phyloP scores from a whole-genome alignment of 2,888 invertebrate species.

The Ormyrus nitidulus region DNA sequence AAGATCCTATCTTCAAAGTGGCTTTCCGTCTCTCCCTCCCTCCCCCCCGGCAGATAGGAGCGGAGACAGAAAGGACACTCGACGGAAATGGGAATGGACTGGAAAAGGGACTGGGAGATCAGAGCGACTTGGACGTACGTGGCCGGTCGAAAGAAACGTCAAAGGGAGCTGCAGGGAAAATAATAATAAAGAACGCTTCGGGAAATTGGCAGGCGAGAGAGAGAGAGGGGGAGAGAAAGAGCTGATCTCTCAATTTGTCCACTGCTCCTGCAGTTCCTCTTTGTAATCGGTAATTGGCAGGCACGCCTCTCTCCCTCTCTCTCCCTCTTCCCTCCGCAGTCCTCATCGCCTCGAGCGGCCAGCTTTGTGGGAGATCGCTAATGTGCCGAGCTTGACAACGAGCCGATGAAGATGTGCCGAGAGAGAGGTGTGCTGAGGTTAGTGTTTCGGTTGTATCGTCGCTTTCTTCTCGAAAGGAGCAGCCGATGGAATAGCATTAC shows the following conservation, averaged over 20 bases:
- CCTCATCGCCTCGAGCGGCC: no score
- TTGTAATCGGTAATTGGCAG: conserved; percentile 47
- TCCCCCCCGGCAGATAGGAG: conserved; percentile 32
- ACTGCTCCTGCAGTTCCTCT: conserved; percentile 60
- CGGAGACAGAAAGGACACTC: conserved; percentile 23
- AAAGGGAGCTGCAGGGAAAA: background rate
- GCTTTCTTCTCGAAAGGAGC: no score
- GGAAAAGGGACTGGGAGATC: conserved; percentile 47
- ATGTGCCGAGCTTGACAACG: background rate
- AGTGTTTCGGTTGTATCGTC: no score
- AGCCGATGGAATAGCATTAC: no score
- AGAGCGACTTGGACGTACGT: background rate
- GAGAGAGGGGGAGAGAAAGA: background rate
- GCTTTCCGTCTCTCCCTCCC: conserved; percentile 65
- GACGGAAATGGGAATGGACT: conserved; percentile 45
- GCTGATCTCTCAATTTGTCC: conserved; percentile 58
- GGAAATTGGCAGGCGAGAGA: background rate
- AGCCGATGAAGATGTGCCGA: background rate
- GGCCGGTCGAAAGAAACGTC: background rate
- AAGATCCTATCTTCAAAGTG: conserved; percentile 74
- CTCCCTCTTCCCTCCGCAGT: background rate
- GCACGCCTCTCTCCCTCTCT: conserved; percentile 1
- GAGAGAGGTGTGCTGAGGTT: background rate
- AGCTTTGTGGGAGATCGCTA: no score
- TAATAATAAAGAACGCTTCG: background rate